Conservation (phyloP, 2,797 vertebrate species). For the Pseudopleuronectes americanus region DNA sequence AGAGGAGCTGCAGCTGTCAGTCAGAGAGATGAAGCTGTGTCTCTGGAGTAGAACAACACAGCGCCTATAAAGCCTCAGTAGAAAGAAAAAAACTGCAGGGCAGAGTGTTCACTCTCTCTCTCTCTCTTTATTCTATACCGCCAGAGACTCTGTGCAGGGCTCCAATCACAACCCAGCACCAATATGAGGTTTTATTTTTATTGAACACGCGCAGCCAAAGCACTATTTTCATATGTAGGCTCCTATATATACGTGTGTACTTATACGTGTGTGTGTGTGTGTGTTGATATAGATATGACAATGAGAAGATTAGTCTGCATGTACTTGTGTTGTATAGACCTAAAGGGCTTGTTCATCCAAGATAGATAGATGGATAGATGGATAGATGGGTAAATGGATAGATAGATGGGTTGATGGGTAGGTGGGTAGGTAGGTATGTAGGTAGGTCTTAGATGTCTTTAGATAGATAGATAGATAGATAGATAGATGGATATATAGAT, state of each 20-base stretch:
- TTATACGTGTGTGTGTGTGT: too few relatives aligned
- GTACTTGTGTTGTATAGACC: not conserved
- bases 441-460: too few relatives aligned
- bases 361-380: not conserved
- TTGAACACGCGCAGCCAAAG: constrained; percentile 18
- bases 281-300: not conserved
- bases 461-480: constrained; percentile 15
- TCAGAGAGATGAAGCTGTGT: constrained; percentile 40
- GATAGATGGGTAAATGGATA: too few relatives aligned
- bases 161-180: constrained; percentile 44
- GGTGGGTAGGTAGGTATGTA: not conserved
- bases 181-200: constrained; percentile 43
- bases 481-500: constrained; percentile 28
- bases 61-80: constrained; percentile 41
- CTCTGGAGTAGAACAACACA: constrained; percentile 51
- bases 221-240: not conserved
- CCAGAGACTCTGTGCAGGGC: constrained; percentile 40
- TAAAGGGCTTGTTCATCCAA: not conserved
- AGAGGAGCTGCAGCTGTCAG: constrained; percentile 57
- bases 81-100: constrained; percentile 37
- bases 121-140: constrained; percentile 49
- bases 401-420: not conserved
- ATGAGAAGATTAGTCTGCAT: not conserved
- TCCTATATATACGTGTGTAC: too few relatives aligned
- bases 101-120: constrained; percentile 41